A percentile compares a stretch with the other conserved stretches of the same genome.
These are phyloP conservation scores for Calidris pygmaea DNA, from an alignment of 2,113 vertebrate species.

Conservation along the genomic window DNA sequence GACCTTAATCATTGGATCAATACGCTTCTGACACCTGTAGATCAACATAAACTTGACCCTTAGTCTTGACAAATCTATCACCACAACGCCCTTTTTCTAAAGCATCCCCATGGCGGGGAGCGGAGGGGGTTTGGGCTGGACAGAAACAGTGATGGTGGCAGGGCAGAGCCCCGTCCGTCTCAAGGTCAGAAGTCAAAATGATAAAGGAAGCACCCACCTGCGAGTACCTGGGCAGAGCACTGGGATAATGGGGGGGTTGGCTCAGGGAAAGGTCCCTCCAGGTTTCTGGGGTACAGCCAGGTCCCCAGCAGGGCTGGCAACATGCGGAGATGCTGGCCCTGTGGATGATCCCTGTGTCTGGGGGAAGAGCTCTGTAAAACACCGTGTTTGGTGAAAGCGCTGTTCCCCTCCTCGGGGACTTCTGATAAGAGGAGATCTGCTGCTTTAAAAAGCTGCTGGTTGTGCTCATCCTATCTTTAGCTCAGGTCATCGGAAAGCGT, in stretches of 20 bases:
- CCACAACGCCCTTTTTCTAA: not conserved
- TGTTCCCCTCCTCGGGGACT: not conserved
- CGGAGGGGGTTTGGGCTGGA: not conserved
- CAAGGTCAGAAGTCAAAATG: conserved; percentile 61
- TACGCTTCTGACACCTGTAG: conserved; percentile 54
- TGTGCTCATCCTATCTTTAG: conserved; percentile 33
- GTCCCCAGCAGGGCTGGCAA: accelerated
- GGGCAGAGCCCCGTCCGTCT: not conserved
- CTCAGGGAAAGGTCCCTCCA: not conserved
- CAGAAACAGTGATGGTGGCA: not conserved
- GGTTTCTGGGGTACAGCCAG: not conserved
- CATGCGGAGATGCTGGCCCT: accelerated
- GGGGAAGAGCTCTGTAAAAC: not conserved
- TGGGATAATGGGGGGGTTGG: accelerated
- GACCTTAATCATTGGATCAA: conserved; percentile 54
- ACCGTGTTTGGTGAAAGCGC: accelerated
- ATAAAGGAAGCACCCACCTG: not conserved
- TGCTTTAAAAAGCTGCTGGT: conserved; percentile 33
- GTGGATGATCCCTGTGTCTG: not conserved
- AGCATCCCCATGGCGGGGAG: not conserved
- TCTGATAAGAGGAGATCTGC: not conserved
- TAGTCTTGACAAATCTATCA: conserved; percentile 60
- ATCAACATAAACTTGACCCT: conserved; percentile 74
- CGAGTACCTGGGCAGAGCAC: accelerated
- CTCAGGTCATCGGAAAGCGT: not conserved